phyloP scores from a whole-genome alignment of 2,113 vertebrate species.

The Hylia prasina region DNA sequence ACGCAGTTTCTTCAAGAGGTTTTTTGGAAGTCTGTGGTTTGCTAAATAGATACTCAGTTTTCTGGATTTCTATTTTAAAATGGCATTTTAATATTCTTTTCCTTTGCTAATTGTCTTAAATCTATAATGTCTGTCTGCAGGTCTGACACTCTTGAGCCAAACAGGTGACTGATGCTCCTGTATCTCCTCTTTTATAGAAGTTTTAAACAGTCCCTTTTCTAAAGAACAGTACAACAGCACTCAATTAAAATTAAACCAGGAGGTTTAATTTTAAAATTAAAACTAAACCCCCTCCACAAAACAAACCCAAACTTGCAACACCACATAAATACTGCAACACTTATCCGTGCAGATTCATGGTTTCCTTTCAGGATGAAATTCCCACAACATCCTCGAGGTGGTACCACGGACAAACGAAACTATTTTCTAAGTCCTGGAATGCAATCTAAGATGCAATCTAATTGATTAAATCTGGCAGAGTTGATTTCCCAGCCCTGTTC shows the following conservation, averaged over 20 bases:
- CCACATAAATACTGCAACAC: neutral
- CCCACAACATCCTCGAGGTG: conserved; percentile 60
- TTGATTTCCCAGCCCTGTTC: neutral
- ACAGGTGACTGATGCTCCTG: neutral
- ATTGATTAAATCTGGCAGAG: neutral
- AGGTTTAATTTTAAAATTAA: neutral
- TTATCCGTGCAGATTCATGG: rapidly evolving
- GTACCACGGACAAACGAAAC: conserved; percentile 31
- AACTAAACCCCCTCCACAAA: neutral
- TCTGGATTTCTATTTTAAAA: neutral
- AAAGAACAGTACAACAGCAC: neutral
- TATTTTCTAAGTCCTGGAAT: neutral
- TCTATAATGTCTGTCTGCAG: neutral
- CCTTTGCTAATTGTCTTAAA: neutral
- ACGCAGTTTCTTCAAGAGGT: neutral
- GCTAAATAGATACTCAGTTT: neutral
- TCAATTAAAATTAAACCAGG: neutral
- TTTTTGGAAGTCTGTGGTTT: neutral
- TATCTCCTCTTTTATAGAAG: neutral
- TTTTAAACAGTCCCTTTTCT: neutral
- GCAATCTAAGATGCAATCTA: neutral
- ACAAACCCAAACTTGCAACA: neutral
- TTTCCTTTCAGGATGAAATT: conserved; percentile 8
- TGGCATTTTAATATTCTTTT: neutral
- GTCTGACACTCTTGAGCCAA: neutral